Evolutionary conservation across 2,888 invertebrate genomes (phyloP), one percentile per base, ranked within the genome.

Genomic region (Nymphalis polychloros): DNA sequence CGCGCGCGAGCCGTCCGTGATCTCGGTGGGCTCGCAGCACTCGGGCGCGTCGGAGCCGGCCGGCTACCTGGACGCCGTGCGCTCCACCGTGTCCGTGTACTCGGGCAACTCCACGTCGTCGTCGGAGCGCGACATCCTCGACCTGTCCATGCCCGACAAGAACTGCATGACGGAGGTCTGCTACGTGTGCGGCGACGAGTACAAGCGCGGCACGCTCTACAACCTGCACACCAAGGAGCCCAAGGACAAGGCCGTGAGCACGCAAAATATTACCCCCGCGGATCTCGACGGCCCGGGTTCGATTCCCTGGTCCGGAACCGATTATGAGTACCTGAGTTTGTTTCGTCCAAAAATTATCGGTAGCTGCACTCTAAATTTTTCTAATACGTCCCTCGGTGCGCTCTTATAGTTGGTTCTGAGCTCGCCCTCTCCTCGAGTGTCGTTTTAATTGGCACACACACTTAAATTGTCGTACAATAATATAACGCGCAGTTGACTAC

Each of bases 131-230:
- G 97, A 97, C 84, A 97, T 97, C 79, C 93, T 97, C 71, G 97
- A 97, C 92, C 93, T 97, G 70, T 97, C 97, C 72, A 97, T 97
- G 97, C 97, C 97, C 16, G 97, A 97, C 89, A 97, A 97, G 93
- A 97, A 97, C 92, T 96, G 97, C 17, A 95, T 96, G 77, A 97
- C 97, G 27, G 97, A 97, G 89, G 97, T 97, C 64, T 97, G 97
- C 88, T 97, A 97, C 88, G 96, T 97, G 19, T 97, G 97, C 88
- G 97, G 97, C 23, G 97, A 97, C 84, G 97, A 97, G 87, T 96
- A 96, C 87, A 95, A 95, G 76, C 94, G 97, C 68, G 97, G 97
- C 73, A 96, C 97, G 74, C 93, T 97, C 41, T 95, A 95, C 81
- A 96, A 96, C 81, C 87, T 94, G 69, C 94, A 94, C 82, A 94